Evolutionary conservation across 2,888 invertebrate genomes (phyloP).

Genomic region (Apamea crenata): DNA sequence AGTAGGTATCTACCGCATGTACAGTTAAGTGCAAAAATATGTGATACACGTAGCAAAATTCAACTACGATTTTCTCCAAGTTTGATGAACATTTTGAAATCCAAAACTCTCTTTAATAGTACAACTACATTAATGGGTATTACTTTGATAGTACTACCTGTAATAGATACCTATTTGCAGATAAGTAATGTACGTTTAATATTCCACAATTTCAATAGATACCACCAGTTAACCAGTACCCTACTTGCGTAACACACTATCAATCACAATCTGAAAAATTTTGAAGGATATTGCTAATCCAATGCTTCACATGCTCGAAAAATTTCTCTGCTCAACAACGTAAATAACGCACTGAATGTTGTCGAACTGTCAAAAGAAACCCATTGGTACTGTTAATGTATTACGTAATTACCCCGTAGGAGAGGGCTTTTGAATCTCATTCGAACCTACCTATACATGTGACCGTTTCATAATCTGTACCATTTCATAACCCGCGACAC

Average conservation of each 20-base stretch:
- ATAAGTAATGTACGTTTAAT: no score
- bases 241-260: background rate
- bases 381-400: background rate
- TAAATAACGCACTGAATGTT: background rate
- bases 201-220: no score
- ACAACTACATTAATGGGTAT: background rate
- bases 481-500: slow-evolving; percentile 26
- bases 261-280: background rate
- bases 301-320: no score
- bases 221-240: no score
- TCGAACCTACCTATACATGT: background rate
- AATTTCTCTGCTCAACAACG: background rate
- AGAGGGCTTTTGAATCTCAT: background rate
- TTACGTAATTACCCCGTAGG: background rate
- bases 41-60: no score
- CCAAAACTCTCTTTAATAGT: no score
- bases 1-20: slow-evolving; percentile 7
- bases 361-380: background rate
- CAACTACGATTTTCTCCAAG: background rate
- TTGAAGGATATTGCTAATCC: no score
- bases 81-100: background rate
- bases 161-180: background rate
- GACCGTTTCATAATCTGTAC: background rate
- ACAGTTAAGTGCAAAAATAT: background rate
- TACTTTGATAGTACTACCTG: no score